A percentile compares a stretch with the other conserved stretches of the same genome.
These are phyloP conservation scores for Pipistrellus kuhlii DNA, from an alignment of 2,797 vertebrate genomes.

Conservation along the genomic window DNA sequence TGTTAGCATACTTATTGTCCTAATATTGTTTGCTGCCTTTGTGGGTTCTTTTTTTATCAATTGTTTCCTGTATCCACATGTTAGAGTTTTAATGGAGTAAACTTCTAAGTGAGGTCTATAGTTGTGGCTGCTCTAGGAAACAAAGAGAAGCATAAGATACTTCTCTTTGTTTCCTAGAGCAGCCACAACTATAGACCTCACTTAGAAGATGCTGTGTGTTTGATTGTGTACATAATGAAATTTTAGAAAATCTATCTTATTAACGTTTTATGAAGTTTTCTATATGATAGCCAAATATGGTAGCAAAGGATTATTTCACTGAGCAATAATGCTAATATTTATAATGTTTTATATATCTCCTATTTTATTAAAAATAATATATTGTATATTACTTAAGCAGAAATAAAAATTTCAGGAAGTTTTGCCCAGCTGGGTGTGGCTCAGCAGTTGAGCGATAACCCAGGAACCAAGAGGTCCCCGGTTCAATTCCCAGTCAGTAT, in stretches of 20 bases:
- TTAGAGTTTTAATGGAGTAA: not conserved
- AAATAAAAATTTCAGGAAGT: not conserved
- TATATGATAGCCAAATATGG: not conserved
- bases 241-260: not conserved
- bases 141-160: too few relatives aligned
- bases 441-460: too few relatives aligned
- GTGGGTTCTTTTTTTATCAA: not conserved
- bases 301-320: not conserved
- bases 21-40: not conserved
- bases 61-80: not conserved
- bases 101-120: too few relatives aligned
- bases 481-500: too few relatives aligned
- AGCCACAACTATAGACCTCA: not conserved
- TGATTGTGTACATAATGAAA: not conserved
- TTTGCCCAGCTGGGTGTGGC: too few relatives aligned
- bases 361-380: constrained; percentile 39
- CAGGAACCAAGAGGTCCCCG: too few relatives aligned
- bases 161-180: not conserved
- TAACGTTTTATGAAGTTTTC: not conserved
- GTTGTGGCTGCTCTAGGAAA: too few relatives aligned
- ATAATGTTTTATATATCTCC: not conserved
- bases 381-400: not conserved
- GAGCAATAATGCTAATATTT: not conserved
- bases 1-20: not conserved
- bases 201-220: not conserved